A percentile compares a stretch with the other conserved stretches of the same genome.
These are phyloP conservation scores for Dinoponera quadriceps DNA, from an alignment of 1,140 invertebrate species.

Conservation along the genomic window DNA sequence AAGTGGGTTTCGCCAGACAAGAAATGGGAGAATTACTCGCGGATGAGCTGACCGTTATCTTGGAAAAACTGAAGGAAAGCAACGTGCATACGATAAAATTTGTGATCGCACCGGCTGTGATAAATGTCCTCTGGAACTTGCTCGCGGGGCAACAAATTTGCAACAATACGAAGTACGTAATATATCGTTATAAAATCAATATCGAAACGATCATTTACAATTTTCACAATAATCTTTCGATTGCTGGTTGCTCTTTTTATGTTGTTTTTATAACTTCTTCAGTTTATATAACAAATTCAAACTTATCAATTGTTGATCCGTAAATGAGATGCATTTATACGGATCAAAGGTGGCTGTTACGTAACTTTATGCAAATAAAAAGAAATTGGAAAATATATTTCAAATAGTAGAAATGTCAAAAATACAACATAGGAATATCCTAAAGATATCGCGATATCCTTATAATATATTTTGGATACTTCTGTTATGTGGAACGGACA, in stretches of 20 bases:
- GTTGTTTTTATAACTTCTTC: background rate
- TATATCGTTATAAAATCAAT: background rate
- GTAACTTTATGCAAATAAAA: too few species aligned
- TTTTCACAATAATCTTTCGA: too few species aligned
- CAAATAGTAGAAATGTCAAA: too few species aligned
- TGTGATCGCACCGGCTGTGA: slow-evolving; percentile 87
- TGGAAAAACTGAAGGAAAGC: slow-evolving; percentile 84
- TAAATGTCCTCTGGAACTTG: slow-evolving; percentile 92
- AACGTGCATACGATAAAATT: slow-evolving; percentile 80
- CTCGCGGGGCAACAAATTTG: slow-evolving; percentile 88
- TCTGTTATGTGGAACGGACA: background rate
- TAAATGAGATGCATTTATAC: too few species aligned
- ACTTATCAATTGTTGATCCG: too few species aligned
- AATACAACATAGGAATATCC: too few species aligned
- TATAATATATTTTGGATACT: background rate
- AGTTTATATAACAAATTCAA: too few species aligned
- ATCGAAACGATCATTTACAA: background rate
- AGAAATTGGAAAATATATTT: too few species aligned
- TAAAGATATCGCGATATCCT: too few species aligned
- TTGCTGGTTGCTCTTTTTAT: too few species aligned
- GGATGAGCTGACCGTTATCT: slow-evolving; percentile 87
- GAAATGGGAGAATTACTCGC: slow-evolving; percentile 90
- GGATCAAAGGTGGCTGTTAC: too few species aligned
- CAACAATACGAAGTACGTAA: slow-evolving; percentile 74
- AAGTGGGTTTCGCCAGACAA: slow-evolving; percentile 91